A percentile compares a stretch with the other conserved stretches of the same genome.
Evolutionary conservation across 1,140 invertebrate genomes (phyloP).

Genomic region (Meloidogyne floridensis): DNA sequence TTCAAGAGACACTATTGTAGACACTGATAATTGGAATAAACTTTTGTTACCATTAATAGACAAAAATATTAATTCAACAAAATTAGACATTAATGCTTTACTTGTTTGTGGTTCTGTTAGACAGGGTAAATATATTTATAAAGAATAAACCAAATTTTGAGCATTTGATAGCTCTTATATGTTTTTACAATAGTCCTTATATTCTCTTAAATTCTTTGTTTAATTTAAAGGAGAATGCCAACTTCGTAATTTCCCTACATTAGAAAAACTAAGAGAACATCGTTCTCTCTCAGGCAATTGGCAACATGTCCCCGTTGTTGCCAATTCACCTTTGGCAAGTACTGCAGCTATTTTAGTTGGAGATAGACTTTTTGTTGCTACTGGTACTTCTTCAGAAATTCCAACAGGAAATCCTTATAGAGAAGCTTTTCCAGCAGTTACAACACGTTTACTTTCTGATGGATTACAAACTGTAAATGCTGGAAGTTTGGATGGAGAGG

Average conservation of each 20-base stretch:
- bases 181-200: not conserved
- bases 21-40: slow-evolving; percentile 89
- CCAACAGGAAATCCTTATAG: slow-evolving; percentile 83
- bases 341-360: slow-evolving; percentile 77
- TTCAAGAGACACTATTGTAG: slow-evolving; percentile 35
- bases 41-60: slow-evolving; percentile 90
- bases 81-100: slow-evolving; percentile 73
- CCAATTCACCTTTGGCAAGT: slow-evolving; percentile 88
- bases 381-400: slow-evolving; percentile 81
- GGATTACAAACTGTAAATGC: slow-evolving; percentile 82
- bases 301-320: slow-evolving; percentile 79
- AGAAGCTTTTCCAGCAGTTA: slow-evolving; percentile 88
- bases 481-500: slow-evolving; percentile 70
- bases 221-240: slow-evolving; percentile 28
- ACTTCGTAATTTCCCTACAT: slow-evolving; percentile 24
- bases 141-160: not conserved
- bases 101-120: slow-evolving; percentile 89
- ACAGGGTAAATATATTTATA: slow-evolving; percentile 72
- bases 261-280: slow-evolving; percentile 15
- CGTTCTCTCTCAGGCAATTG: slow-evolving; percentile 19
- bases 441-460: slow-evolving; percentile 85
- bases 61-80: slow-evolving; percentile 55
- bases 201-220: not conserved
- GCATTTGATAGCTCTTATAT: no score
- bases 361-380: slow-evolving; percentile 92